Percentiles rank a stretch among this genome's conserved stretches.
These are phyloP conservation scores for Megalonaias nervosa DNA, from an alignment of 1,140 invertebrate species.

Conservation along the genomic window DNA sequence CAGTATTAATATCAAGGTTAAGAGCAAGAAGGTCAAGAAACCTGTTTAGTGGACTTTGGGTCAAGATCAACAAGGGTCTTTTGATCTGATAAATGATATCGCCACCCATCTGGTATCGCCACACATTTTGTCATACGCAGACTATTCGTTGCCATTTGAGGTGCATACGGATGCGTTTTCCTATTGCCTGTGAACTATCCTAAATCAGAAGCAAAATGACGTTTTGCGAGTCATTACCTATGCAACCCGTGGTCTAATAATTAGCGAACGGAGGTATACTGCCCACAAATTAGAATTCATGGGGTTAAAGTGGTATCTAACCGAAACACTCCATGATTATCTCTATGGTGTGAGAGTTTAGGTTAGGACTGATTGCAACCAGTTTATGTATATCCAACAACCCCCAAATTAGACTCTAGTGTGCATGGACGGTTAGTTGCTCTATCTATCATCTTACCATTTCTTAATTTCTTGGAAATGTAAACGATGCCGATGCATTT, in stretches of 20 bases:
- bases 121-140: constrained; percentile 41
- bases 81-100: no score
- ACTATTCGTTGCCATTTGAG: constrained; percentile 37
- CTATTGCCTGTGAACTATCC: constrained; percentile 49
- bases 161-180: constrained; percentile 48
- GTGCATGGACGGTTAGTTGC: no score
- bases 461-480: no score
- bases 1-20: constrained; percentile 10
- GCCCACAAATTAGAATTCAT: constrained; percentile 23
- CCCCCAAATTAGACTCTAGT: no score
- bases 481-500: no score
- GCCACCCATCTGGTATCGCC: no score
- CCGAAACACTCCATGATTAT: constrained; percentile 33
- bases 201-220: constrained; percentile 48
- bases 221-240: constrained; percentile 34
- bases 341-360: constrained; percentile 19
- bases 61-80: constrained; percentile 35
- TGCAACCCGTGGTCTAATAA: constrained; percentile 21
- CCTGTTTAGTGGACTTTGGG: constrained; percentile 27
- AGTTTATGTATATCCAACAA: no score
- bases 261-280: constrained; percentile 2
- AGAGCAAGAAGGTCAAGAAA: background rate
- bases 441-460: no score
- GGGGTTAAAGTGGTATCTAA: background rate
- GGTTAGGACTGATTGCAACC: constrained; percentile 14